phyloP scores from a whole-genome alignment of 2,113 vertebrate genomes.

The Lasiurus cinereus region DNA sequence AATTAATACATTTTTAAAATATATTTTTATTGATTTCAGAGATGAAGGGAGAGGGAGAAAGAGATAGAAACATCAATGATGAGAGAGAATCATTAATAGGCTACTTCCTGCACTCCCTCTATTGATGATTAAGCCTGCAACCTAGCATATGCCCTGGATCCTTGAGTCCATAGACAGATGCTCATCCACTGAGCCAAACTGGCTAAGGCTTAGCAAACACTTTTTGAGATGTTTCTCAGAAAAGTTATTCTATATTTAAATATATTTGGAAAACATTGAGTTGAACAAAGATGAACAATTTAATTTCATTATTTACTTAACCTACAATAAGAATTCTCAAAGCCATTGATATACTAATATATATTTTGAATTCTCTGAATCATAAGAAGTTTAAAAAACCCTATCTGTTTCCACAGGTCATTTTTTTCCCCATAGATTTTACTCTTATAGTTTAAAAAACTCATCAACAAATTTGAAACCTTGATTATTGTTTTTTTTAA shows the following conservation, averaged over 20 bases:
- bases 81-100: no score
- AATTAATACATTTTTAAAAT: no score
- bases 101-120: no score
- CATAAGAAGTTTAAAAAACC: not conserved
- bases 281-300: not conserved
- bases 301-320: not conserved
- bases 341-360: not conserved
- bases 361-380: not conserved
- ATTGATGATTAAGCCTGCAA: no score
- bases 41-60: no score
- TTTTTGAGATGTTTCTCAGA: not conserved
- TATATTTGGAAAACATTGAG: not conserved
- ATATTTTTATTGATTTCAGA: no score
- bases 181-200: no score
- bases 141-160: no score
- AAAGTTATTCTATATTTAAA: conserved; percentile 12
- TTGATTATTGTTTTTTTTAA: not conserved
- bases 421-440: not conserved
- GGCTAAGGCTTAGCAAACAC: not conserved
- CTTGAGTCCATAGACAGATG: no score
- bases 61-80: no score
- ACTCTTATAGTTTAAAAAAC: not conserved
- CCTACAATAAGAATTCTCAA: not conserved
- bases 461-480: not conserved
- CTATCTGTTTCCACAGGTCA: not conserved